Evolutionary conservation across 1,140 invertebrate species (phyloP).

Genomic region (Batillaria attramentaria): DNA sequence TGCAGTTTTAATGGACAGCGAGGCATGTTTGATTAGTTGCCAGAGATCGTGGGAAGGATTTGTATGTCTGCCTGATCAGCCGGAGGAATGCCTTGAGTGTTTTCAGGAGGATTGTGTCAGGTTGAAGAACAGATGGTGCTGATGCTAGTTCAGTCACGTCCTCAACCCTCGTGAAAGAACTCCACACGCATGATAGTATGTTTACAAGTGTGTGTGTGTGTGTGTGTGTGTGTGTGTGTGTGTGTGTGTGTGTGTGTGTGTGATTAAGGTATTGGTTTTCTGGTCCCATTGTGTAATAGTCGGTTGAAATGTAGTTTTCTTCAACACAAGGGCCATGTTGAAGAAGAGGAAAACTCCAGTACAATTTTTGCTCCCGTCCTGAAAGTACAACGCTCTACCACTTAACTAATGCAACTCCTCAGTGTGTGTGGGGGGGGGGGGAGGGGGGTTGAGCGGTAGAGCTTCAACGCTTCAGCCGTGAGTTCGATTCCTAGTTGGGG

Average conservation of each 20-base stretch:
- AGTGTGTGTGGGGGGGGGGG: not conserved
- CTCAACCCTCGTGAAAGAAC: too few species aligned
- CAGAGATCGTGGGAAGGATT: not conserved
- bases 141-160: too few species aligned
- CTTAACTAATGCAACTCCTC: not conserved
- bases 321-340: not conserved
- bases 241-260: not conserved
- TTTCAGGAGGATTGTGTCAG: not conserved
- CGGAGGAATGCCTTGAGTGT: not conserved
- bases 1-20: too few species aligned
- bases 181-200: not conserved
- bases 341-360: not conserved
- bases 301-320: not conserved
- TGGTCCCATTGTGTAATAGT: not conserved
- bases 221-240: conserved; percentile 24
- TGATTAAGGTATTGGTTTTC: not conserved
- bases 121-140: not conserved
- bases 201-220: conserved; percentile 15
- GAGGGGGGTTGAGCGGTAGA: not conserved
- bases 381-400: not conserved
- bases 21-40: not conserved
- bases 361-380: not conserved
- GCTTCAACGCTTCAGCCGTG: not conserved
- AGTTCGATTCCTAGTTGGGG: too few species aligned
- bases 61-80: not conserved